Evolutionary conservation across 2,797 vertebrate species (phyloP).

Genomic region (Amblyraja radiata): DNA sequence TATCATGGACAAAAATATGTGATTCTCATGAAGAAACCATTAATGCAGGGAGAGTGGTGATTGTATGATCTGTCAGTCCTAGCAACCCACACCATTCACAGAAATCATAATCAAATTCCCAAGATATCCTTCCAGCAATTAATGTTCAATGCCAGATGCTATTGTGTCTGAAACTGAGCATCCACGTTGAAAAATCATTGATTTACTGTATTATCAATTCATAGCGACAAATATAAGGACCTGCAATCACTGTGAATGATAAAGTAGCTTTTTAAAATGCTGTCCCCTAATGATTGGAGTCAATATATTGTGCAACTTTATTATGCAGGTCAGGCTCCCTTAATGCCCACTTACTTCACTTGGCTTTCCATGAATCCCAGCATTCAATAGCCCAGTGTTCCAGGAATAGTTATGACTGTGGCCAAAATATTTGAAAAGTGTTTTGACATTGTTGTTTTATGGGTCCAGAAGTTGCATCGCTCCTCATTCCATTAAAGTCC

Average conservation of each 20-base stretch:
- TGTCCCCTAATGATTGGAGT: too few species aligned
- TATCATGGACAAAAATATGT: not conserved
- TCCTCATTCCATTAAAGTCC: not conserved
- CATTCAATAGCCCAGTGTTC: too few species aligned
- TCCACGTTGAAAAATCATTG: not conserved
- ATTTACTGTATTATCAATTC: not conserved
- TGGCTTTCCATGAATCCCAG: not conserved
- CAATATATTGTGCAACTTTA: not conserved
- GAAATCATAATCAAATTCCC: not conserved
- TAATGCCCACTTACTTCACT: too few species aligned
- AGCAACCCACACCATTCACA: not conserved
- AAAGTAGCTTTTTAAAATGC: not conserved
- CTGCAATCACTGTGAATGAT: not conserved
- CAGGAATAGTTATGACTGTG: not conserved
- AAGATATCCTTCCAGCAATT: not conserved
- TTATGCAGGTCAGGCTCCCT: not conserved
- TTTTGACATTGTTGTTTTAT: not conserved
- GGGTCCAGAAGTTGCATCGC: not conserved
- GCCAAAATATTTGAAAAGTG: not conserved
- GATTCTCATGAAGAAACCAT: not conserved
- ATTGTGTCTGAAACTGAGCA: not conserved
- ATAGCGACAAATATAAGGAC: not conserved
- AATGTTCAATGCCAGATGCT: not conserved
- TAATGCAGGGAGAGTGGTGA: not conserved
- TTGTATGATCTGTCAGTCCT: not conserved